Percentiles rank a stretch among this genome's conserved stretches.
Conservation (phyloP, 2,888 invertebrate species). For the Standfussiana lucernea region DNA sequence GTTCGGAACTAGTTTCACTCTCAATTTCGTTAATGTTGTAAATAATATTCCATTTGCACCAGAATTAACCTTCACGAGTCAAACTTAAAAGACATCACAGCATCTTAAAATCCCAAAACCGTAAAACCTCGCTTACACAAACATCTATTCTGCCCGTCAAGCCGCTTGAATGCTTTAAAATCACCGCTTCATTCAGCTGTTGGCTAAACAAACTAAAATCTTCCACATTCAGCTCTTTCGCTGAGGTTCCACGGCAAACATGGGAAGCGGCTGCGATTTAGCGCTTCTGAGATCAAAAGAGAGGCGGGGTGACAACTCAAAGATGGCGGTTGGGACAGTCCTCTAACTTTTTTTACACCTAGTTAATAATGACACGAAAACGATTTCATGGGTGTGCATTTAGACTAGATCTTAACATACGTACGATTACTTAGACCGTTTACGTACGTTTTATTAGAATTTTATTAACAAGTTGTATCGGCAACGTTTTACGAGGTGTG, state of each 20-base stretch:
- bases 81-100: neutral
- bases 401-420: too few species aligned
- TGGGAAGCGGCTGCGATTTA: constrained; percentile 57
- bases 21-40: neutral
- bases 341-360: neutral
- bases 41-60: neutral
- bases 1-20: neutral
- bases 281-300: constrained; percentile 62
- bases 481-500: too few species aligned
- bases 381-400: neutral
- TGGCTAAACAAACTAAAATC: constrained; percentile 56
- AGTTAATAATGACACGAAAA: neutral
- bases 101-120: neutral
- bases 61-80: neutral
- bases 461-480: neutral
- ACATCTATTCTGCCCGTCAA: constrained; percentile 19
- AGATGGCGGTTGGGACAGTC: constrained; percentile 36
- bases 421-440: neutral
- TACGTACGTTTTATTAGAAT: neutral
- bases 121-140: constrained; percentile 13
- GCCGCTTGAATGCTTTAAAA: constrained; percentile 51
- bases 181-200: constrained; percentile 58
- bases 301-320: constrained; percentile 31
- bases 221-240: constrained; percentile 48
- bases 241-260: constrained; percentile 53